Evolutionary conservation across 2,888 invertebrate genomes (phyloP).

Genomic region (Icerya purchasi): DNA sequence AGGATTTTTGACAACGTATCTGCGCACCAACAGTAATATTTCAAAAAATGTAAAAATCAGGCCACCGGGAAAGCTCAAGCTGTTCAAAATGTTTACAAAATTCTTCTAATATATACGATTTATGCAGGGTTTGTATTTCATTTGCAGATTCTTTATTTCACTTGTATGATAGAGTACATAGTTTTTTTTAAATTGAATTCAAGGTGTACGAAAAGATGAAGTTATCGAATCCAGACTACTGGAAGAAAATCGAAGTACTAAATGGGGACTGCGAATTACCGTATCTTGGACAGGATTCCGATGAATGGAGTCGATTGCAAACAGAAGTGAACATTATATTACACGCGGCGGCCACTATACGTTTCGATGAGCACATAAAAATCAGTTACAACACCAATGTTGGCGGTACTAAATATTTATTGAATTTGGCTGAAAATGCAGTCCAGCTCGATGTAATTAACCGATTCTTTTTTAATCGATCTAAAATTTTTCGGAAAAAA

Average conservation of each 20-base stretch:
- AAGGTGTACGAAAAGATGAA: slow-evolving; percentile 7
- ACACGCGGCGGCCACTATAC: slow-evolving; percentile 5
- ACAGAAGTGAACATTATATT: slow-evolving; percentile 5
- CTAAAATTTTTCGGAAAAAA: no score
- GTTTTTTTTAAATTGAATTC: not conserved
- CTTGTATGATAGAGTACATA: no score
- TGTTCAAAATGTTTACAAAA: no score
- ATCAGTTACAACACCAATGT: slow-evolving; percentile 9
- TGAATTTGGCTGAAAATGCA: slow-evolving; percentile 7
- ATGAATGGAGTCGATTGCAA: not conserved
- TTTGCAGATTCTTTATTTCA: no score
- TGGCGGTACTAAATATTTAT: slow-evolving; percentile 4
- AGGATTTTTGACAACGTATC: no score
- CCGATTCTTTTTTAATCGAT: no score
- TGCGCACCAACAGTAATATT: no score
- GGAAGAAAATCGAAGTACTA: slow-evolving; percentile 7
- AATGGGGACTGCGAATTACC: slow-evolving; percentile 2
- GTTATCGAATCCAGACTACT: slow-evolving; percentile 4
- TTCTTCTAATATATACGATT: no score
- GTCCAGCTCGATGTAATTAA: no score
- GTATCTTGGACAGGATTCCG: slow-evolving; percentile 1
- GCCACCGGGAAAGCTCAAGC: no score
- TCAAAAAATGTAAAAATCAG: no score
- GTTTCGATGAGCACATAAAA: slow-evolving; percentile 9
- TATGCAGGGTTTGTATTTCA: no score